Evolutionary conservation across 1,140 invertebrate genomes (phyloP).

Genomic region (Sweltsa coloradensis): DNA sequence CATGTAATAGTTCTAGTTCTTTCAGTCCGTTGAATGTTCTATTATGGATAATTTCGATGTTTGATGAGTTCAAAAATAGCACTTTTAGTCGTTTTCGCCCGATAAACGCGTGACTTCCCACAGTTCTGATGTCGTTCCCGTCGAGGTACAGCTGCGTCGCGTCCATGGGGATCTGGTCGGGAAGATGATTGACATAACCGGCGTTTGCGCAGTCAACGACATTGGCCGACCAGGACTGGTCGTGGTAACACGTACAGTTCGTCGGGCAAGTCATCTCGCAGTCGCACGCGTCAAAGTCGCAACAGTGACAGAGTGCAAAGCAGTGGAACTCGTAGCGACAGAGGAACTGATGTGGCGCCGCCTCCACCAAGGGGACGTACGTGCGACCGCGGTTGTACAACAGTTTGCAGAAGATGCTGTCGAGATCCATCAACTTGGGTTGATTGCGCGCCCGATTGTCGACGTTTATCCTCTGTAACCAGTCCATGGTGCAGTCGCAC

Average conservation of each 20-base stretch:
- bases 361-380: slow-evolving; percentile 70
- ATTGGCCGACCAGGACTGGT: slow-evolving; percentile 84
- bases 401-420: slow-evolving; percentile 76
- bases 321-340: slow-evolving; percentile 86
- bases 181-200: slow-evolving; percentile 56
- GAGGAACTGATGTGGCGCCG: slow-evolving; percentile 74
- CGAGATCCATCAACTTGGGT: slow-evolving; percentile 75
- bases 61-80: slow-evolving; percentile 76
- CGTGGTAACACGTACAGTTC: slow-evolving; percentile 85
- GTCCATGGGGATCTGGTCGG: slow-evolving; percentile 83
- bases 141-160: slow-evolving; percentile 81
- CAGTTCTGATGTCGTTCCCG: slow-evolving; percentile 66
- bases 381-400: slow-evolving; percentile 69
- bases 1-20: slow-evolving; percentile 65
- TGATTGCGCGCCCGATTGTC: slow-evolving; percentile 65
- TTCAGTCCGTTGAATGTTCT: slow-evolving; percentile 79
- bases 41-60: slow-evolving; percentile 77
- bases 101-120: slow-evolving; percentile 79
- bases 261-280: slow-evolving; percentile 90
- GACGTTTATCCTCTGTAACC: slow-evolving; percentile 70
- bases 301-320: slow-evolving; percentile 82
- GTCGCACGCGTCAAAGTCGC: slow-evolving; percentile 78
- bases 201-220: slow-evolving; percentile 77
- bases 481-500: slow-evolving; percentile 78
- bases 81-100: slow-evolving; percentile 74